A percentile compares a stretch with the other conserved stretches of the same genome.
These are phyloP conservation scores for Lycopodina hypogea DNA, from an alignment of 37 sponge, comb jelly and placozoan species.

Conservation along the genomic window DNA sequence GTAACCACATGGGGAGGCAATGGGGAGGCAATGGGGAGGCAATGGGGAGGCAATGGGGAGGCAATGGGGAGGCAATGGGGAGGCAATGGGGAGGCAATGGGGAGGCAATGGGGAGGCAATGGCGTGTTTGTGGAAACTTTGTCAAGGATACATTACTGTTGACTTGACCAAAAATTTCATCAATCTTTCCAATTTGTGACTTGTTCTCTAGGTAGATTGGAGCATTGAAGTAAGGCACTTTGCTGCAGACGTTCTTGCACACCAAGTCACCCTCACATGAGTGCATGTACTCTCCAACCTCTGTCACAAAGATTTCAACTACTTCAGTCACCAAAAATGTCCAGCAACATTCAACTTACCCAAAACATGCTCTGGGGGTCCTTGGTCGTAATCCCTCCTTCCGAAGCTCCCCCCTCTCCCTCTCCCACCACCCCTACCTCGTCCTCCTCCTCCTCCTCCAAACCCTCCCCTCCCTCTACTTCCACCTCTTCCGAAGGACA, in stretches of 20 bases:
- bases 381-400: conserved; percentile 37
- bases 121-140: too few relatives aligned
- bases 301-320: conserved; percentile 13
- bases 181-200: conserved; percentile 96
- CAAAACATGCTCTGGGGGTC: conserved; percentile 81
- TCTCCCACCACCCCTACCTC: conserved; percentile 64
- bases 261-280: conserved; percentile 96
- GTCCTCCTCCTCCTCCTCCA: conserved; percentile 66
- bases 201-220: conserved; percentile 98
- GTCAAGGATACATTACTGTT: conserved; percentile 81
- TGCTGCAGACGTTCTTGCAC: conserved; percentile 73
- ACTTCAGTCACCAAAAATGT: background rate
- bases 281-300: conserved; percentile 86
- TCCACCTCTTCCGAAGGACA: conserved; percentile 11
- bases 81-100: too few relatives aligned
- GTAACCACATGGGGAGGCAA: too few relatives aligned
- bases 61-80: too few relatives aligned
- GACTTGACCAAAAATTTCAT: conserved; percentile 97
- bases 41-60: too few relatives aligned
- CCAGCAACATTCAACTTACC: conserved; percentile 41
- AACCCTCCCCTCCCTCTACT: background rate
- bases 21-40: too few relatives aligned
- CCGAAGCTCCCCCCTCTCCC: conserved; percentile 61
- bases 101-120: too few relatives aligned
- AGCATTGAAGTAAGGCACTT: conserved; percentile 97